Percentiles rank a stretch among this genome's conserved stretches.
Conservation (phyloP, 2,888 invertebrate species). For the Thalpophila matura region DNA sequence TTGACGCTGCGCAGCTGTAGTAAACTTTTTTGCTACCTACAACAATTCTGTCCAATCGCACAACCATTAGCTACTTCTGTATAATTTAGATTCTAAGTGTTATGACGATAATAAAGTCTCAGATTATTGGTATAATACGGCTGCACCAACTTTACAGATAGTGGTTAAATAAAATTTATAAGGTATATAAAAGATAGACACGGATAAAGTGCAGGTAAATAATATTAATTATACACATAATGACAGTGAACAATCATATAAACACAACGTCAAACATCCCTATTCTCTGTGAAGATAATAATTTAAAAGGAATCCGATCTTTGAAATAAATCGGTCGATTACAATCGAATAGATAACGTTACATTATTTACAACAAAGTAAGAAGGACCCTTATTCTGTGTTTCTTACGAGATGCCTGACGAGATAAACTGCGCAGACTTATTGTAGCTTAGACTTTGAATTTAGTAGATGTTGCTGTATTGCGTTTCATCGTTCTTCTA, state of each 20-base stretch:
- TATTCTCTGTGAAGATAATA: slow-evolving; percentile 22
- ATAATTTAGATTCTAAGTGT: neutral
- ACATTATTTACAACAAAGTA: slow-evolving; percentile 45
- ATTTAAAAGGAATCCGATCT: slow-evolving; percentile 53
- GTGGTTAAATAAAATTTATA: too few species aligned
- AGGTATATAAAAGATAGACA: too few species aligned
- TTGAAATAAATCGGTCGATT: slow-evolving; percentile 53
- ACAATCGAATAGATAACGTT: slow-evolving; percentile 58
- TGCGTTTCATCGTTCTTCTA: slow-evolving; percentile 8
- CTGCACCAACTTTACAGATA: too few species aligned
- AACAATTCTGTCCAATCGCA: neutral
- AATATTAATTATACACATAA: neutral
- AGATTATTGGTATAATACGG: too few species aligned
- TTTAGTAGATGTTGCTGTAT: slow-evolving; percentile 9
- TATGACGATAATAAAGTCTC: neutral
- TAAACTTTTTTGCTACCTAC: neutral
- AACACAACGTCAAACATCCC: slow-evolving; percentile 5
- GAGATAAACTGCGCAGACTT: slow-evolving; percentile 32
- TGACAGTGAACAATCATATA: slow-evolving; percentile 4
- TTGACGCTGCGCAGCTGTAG: neutral
- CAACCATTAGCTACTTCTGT: neutral
- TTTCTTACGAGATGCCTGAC: slow-evolving; percentile 43
- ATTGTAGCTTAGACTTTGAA: neutral
- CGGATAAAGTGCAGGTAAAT: neutral
- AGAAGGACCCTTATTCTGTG: slow-evolving; percentile 27